These are phyloP conservation scores for Drosophila neotestacea DNA, from an alignment of 2,888 invertebrate genomes.

Conservation along the genomic window DNA sequence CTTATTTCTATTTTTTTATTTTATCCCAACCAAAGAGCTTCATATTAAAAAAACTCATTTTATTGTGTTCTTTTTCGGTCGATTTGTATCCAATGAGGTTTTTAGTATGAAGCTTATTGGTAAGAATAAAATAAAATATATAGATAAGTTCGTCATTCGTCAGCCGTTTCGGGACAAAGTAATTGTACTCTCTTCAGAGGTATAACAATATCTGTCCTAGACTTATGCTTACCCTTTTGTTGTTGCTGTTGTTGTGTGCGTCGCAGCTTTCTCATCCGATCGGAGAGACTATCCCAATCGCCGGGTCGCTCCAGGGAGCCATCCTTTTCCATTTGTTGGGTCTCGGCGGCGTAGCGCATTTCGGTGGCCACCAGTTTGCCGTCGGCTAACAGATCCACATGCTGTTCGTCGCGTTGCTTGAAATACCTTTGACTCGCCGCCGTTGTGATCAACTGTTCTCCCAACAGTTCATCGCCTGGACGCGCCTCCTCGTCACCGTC, in stretches of 20 bases:
- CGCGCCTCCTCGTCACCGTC: slow-evolving; percentile 88
- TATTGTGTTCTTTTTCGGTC: no score
- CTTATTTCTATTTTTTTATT: no score
- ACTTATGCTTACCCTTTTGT: slow-evolving; percentile 85
- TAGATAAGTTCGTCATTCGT: no score
- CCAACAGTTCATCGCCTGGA: slow-evolving; percentile 72
- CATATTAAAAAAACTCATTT: no score
- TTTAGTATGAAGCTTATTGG: no score
- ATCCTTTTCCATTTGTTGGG: slow-evolving; percentile 91
- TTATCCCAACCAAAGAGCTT: no score
- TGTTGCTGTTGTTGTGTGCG: slow-evolving; percentile 85
- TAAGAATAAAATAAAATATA: no score
- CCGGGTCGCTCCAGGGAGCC: slow-evolving; percentile 88
- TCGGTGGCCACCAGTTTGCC: slow-evolving; percentile 93
- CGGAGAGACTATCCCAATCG: slow-evolving; percentile 93
- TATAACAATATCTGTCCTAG: no score
- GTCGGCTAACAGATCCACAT: slow-evolving; percentile 93
- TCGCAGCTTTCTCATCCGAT: slow-evolving; percentile 89
- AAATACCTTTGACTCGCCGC: slow-evolving; percentile 88
- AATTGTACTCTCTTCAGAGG: no score
- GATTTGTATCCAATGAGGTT: no score
- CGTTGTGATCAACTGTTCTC: slow-evolving; percentile 82
- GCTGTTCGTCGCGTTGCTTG: slow-evolving; percentile 92
- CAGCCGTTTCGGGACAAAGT: no score
- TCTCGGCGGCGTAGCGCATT: slow-evolving; percentile 92